Evolutionary conservation across 2,888 invertebrate species (phyloP), one percentile per base, ranked within the genome.

Genomic region (Melanostoma mellinum): DNA sequence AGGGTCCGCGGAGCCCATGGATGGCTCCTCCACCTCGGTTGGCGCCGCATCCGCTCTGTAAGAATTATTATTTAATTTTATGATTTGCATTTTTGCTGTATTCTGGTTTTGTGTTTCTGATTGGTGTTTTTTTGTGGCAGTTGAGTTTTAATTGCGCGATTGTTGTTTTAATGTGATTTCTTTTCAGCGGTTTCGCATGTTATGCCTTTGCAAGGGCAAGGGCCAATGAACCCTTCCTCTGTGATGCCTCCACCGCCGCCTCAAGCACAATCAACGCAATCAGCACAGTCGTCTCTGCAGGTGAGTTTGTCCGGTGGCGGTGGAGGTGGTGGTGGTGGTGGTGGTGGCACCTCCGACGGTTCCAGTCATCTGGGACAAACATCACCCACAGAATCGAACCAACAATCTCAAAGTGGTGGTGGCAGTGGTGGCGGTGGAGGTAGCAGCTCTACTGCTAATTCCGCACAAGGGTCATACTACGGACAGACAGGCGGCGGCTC

Each of bases 11-110:
- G 73, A 89, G 88, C 86, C 88, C 90, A 61, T 91, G 91, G 91
- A 90, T 91, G 89, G 89, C 89, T 84, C 90, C 90, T 63, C 90
- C 90, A 56, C 89, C 90, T 68, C 91, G 90, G 86, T 88, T 91
- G 80, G 88, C 86, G 85, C 88, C 88, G 85, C 88, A 89, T 88
- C 87, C 89, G 87, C 91, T 91, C 89, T 89, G 91, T 91, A 91
- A 91, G 91, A 86, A 75, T 87, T 87, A 77, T 74, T 69, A 52
- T 82, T 85, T 77, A 36, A 48, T 82, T 72, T 67, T 82, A 56
- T 44, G 10, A 40, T 76, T 73, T 36, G 50, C 35, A 53, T 69
- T 72, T 65, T 80, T 68, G 32, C 60, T 58, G 74, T 65, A 61
- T 36, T 80, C 67, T 68, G 67, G 44, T 84, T 46, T 68, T 55